phyloP scores from a whole-genome alignment of 2,113 vertebrate species.

The Strigops habroptila region DNA sequence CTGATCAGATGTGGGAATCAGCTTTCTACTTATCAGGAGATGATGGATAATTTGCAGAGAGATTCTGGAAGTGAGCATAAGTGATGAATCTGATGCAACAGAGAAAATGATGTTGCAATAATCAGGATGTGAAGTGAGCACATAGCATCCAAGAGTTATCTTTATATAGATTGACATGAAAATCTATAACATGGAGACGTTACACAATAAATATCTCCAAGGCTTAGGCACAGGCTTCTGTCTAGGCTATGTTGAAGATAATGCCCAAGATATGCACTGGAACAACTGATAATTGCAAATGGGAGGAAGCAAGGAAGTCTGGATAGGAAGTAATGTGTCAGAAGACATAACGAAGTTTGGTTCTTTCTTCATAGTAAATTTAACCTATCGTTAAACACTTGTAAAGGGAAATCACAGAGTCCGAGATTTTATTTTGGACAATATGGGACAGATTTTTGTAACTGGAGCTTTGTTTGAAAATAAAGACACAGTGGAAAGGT shows the following conservation, averaged over 20 bases:
- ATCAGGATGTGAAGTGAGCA: not conserved
- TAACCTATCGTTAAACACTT: not conserved
- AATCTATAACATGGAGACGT: not conserved
- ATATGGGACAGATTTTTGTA: not conserved
- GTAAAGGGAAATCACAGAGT: not conserved
- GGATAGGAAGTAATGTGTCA: not conserved
- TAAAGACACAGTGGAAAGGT: not conserved
- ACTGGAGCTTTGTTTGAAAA: not conserved
- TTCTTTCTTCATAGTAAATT: not conserved
- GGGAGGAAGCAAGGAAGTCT: not conserved
- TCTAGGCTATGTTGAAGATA: not conserved
- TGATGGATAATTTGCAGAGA: not conserved
- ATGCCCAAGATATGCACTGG: not conserved
- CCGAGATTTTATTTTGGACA: not conserved
- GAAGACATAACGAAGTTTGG: not conserved
- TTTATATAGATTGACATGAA: slow-evolving; percentile 12
- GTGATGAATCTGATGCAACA: not conserved
- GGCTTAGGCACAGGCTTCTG: not conserved
- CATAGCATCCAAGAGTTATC: slow-evolving; percentile 5
- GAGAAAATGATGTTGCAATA: slow-evolving; percentile 3
- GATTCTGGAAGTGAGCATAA: not conserved
- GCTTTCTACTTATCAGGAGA: not conserved
- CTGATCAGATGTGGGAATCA: not conserved
- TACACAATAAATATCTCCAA: not conserved
- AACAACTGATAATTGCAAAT: not conserved